Conservation (phyloP, 2,113 vertebrate genomes). For the Morone saxatilis region DNA sequence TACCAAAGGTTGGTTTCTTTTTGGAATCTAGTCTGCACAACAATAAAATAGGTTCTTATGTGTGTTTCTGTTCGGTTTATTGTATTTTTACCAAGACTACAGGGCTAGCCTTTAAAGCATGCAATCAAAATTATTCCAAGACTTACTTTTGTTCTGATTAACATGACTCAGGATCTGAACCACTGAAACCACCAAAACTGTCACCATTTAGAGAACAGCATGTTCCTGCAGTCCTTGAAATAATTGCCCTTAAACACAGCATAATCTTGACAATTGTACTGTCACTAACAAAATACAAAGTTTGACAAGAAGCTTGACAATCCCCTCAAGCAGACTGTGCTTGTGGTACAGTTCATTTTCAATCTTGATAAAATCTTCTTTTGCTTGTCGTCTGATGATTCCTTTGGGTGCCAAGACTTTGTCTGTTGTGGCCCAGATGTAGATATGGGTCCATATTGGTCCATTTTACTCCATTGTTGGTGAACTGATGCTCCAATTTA, state of each 20-base stretch:
- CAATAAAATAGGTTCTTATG: not conserved
- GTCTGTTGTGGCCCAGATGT: not conserved
- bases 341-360: constrained; percentile 11
- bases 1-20: not conserved
- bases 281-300: constrained; percentile 1
- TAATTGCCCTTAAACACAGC: constrained; percentile 1
- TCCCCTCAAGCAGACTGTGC: not conserved
- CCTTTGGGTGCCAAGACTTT: not conserved
- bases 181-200: not conserved
- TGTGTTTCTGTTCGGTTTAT: not conserved
- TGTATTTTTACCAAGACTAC: not conserved
- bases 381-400: not conserved
- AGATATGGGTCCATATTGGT: not conserved
- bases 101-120: not conserved
- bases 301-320: constrained; percentile 13
- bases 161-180: not conserved
- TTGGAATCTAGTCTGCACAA: not conserved
- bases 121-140: not conserved
- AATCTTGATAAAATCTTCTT: constrained; percentile 6
- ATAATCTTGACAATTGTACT: constrained; percentile 3
- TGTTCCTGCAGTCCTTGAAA: not conserved
- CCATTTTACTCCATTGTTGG: not conserved
- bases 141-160: not conserved
- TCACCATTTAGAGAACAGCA: not conserved
- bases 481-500: not conserved